Evolutionary conservation across 2,888 invertebrate species (phyloP).

Genomic region (Chrysina gloriosa): DNA sequence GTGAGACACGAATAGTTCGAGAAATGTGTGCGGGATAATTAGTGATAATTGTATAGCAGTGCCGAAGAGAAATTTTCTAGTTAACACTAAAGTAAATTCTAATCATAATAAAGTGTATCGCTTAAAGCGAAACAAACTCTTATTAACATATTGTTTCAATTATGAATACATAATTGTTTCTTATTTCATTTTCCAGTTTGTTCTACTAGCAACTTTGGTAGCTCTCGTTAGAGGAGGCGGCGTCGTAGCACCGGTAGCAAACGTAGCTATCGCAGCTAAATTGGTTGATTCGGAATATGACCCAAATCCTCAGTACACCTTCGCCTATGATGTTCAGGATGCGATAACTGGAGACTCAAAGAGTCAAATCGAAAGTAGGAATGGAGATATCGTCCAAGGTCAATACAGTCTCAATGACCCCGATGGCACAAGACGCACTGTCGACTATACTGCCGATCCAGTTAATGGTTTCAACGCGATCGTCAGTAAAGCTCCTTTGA

Average conservation of each 20-base stretch:
- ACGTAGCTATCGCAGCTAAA: conserved; percentile 58
- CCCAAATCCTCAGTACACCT: conserved; percentile 75
- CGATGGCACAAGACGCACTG: conserved; percentile 72
- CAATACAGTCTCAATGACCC: conserved; percentile 73
- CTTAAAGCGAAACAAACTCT: not conserved
- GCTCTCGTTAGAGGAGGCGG: conserved; percentile 52
- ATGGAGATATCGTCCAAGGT: conserved; percentile 75
- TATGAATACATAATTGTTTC: too few species aligned
- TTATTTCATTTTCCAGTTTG: conserved; percentile 49
- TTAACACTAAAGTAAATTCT: too few species aligned
- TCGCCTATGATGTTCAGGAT: conserved; percentile 77
- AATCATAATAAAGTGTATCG: too few species aligned
- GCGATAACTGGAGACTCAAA: conserved; percentile 72
- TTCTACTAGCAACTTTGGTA: conserved; percentile 53
- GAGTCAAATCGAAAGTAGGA: conserved; percentile 68
- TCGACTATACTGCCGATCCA: conserved; percentile 76
- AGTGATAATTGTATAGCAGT: conserved; percentile 5
- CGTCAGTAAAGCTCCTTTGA: conserved; percentile 71
- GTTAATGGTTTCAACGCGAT: conserved; percentile 76
- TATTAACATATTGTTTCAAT: too few species aligned
- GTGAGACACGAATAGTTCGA: not conserved
- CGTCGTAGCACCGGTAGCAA: conserved; percentile 47
- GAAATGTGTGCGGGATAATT: too few species aligned
- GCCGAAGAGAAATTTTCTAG: too few species aligned
- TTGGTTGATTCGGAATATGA: conserved; percentile 70